These are phyloP conservation scores for Cabera pusaria DNA, from an alignment of 2,888 invertebrate genomes.

Conservation along the genomic window DNA sequence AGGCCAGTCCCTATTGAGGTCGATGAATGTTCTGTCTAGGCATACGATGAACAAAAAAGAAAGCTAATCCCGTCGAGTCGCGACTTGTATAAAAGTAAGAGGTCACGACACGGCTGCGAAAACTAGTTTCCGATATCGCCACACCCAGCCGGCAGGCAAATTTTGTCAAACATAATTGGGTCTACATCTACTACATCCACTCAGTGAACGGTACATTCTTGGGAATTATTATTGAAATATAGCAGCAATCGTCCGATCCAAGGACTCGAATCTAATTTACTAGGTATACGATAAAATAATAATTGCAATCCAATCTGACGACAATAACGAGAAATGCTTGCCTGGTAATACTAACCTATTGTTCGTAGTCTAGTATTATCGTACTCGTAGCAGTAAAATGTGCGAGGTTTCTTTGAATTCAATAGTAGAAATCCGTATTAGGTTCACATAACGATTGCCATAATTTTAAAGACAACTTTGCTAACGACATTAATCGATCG, in stretches of 20 bases:
- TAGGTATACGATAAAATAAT: conserved; percentile 23
- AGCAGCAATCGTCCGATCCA: conserved; percentile 17
- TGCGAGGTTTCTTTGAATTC: conserved; percentile 21
- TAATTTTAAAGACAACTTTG: conserved; percentile 24
- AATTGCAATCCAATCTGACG: conserved; percentile 18
- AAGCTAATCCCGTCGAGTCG: conserved; percentile 49
- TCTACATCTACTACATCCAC: conserved; percentile 18
- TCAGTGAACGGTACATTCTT: conserved; percentile 33
- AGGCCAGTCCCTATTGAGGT: background rate
- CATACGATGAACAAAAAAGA: conserved; percentile 41
- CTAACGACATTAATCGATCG: conserved; percentile 20
- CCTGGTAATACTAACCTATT: too few relatives aligned
- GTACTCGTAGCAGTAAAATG: too few relatives aligned
- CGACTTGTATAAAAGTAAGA: conserved; percentile 48
- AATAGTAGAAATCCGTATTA: conserved; percentile 20
- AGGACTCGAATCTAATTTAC: conserved; percentile 28
- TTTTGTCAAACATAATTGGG: conserved; percentile 37
- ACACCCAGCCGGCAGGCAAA: conserved; percentile 41
- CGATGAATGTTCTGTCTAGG: conserved; percentile 1
- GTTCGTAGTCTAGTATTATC: too few relatives aligned
- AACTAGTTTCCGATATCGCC: conserved; percentile 49
- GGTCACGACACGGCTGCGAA: conserved; percentile 53
- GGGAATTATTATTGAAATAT: conserved; percentile 29
- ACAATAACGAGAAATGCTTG: conserved; percentile 19
- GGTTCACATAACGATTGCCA: conserved; percentile 17